Evolutionary conservation across 2,113 vertebrate species (phyloP).

Genomic region (Chitala chitala): DNA sequence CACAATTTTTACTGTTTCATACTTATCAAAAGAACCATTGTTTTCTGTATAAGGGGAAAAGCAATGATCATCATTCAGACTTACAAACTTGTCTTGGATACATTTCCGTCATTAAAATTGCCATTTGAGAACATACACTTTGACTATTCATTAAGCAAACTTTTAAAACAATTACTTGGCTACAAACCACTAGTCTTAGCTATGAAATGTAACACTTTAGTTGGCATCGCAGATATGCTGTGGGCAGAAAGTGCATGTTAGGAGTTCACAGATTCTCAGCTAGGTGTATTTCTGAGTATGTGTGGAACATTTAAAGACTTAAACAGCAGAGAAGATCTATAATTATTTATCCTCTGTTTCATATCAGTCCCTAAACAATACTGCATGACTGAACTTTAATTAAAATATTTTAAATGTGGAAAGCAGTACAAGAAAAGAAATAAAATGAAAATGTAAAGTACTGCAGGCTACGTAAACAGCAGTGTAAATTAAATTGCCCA

Average conservation of each 20-base stretch:
- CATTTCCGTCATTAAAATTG: neutral
- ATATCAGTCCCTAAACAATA: too few relatives aligned
- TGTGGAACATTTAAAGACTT: neutral
- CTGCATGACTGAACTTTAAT: too few relatives aligned
- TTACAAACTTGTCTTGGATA: neutral
- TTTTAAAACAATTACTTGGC: neutral
- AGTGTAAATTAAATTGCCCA: neutral
- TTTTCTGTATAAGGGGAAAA: too few relatives aligned
- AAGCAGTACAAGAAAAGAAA: too few relatives aligned
- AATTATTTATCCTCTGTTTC: too few relatives aligned
- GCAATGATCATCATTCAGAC: too few relatives aligned
- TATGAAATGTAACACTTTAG: conserved; percentile 2
- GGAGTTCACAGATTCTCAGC: neutral
- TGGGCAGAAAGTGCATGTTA: neutral
- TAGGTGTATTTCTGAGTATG: neutral
- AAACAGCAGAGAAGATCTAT: too few relatives aligned
- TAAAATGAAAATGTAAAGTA: neutral
- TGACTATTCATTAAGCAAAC: neutral
- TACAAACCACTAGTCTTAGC: neutral
- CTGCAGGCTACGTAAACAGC: neutral
- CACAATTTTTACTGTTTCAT: too few relatives aligned
- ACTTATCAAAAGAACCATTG: too few relatives aligned
- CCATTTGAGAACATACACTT: neutral
- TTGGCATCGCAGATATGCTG: neutral
- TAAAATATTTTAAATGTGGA: too few relatives aligned